Conservation (phyloP, 2,888 invertebrate genomes). For the Athetis lepigone region DNA sequence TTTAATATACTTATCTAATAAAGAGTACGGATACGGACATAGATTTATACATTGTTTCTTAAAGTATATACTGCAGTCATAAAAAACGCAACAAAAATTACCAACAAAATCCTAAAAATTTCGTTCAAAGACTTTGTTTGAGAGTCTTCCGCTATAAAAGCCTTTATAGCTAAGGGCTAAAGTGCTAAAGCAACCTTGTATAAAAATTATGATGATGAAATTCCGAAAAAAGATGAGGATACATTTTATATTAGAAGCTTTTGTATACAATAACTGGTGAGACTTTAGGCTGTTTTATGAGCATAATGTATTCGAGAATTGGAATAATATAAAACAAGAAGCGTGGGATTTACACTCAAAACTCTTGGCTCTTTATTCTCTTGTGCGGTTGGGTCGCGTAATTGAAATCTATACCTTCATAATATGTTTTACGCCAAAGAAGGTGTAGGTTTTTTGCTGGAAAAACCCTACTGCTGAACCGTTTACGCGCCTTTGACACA, state of each 20-base stretch:
- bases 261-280: not conserved
- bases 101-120: not conserved
- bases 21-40: not conserved
- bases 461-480: too few species aligned
- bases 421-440: too few species aligned
- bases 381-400: not conserved
- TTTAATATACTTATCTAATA: not conserved
- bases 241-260: not conserved
- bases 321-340: not conserved
- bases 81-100: not conserved
- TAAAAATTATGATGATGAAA: slow-evolving; percentile 33
- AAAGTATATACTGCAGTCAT: not conserved
- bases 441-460: too few species aligned
- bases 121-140: not conserved
- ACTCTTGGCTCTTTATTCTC: not conserved
- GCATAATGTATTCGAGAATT: not conserved
- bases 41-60: not conserved
- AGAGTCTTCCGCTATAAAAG: slow-evolving; percentile 21
- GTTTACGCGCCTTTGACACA: too few species aligned
- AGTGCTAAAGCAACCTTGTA: not conserved
- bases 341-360: not conserved
- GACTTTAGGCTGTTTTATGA: not conserved
- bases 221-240: not conserved
- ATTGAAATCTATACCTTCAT: not conserved
- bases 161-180: slow-evolving; percentile 23